Evolutionary conservation across 2,113 vertebrate genomes (phyloP).

Genomic region (Oenanthe melanoleuca): DNA sequence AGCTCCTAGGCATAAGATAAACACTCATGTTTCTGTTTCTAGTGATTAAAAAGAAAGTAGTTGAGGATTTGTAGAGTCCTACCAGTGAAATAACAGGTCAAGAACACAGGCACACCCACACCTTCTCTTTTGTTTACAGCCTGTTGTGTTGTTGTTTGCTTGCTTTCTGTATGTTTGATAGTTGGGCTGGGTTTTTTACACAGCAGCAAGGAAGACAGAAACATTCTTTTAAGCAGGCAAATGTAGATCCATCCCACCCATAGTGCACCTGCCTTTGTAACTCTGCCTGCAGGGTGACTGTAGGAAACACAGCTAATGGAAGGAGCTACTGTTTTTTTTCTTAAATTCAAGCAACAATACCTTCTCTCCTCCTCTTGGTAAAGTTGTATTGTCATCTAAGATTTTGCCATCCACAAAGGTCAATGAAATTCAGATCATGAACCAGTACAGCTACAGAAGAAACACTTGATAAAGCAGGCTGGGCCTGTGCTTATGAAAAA

Average conservation of each 20-base stretch:
- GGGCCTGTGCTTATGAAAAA: background rate
- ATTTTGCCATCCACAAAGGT: background rate
- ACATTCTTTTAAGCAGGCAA: background rate
- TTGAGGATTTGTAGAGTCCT: background rate
- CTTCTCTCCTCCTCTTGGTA: background rate
- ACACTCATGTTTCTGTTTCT: background rate
- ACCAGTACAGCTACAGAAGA: background rate
- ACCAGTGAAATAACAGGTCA: background rate
- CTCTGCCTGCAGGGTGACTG: background rate
- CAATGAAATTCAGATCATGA: background rate
- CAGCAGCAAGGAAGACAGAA: background rate
- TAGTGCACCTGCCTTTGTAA: background rate
- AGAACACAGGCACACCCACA: background rate
- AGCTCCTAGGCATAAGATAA: background rate
- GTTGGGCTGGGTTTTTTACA: background rate
- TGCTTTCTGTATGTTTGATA: background rate
- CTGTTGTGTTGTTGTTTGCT: background rate
- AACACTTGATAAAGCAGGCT: background rate
- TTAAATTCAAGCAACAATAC: background rate
- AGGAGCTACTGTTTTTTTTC: background rate
- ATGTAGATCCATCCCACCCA: background rate
- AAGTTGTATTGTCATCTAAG: background rate
- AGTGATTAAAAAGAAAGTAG: background rate
- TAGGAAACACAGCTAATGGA: background rate
- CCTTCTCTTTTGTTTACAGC: background rate